These are phyloP conservation scores for Alauda arvensis DNA, from an alignment of 2,797 vertebrate genomes.

Conservation along the genomic window DNA sequence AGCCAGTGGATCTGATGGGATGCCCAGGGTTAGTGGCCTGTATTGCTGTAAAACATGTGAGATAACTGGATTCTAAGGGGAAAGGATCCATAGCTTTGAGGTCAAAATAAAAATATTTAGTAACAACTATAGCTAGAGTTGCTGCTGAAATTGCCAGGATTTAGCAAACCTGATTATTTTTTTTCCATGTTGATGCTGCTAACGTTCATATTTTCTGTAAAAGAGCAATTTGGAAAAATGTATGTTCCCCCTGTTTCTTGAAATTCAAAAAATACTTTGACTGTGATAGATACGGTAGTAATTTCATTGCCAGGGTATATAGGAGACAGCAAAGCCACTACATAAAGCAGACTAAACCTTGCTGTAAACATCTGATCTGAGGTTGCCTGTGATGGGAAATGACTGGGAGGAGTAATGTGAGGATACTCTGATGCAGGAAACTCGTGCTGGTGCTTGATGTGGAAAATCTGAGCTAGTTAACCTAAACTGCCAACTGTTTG, in stretches of 20 bases:
- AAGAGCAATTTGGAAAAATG: background rate
- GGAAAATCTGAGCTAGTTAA: slow-evolving; percentile 42
- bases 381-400: background rate
- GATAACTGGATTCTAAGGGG: background rate
- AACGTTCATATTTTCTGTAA: background rate
- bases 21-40: background rate
- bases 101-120: background rate
- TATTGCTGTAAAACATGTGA: background rate
- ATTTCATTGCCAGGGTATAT: background rate
- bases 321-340: background rate
- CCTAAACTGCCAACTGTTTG: background rate
- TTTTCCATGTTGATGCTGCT: background rate
- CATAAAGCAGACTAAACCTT: background rate
- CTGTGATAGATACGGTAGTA: background rate
- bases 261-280: background rate
- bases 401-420: background rate
- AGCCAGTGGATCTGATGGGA: background rate
- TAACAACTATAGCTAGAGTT: background rate
- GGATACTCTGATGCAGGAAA: slow-evolving; percentile 5
- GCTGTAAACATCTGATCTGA: background rate
- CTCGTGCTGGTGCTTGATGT: slow-evolving; percentile 1
- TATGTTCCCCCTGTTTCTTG: background rate
- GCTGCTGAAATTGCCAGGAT: background rate
- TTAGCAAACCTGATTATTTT: background rate
- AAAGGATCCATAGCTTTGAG: background rate